Base-by-base conservation (phyloP, 2,888 invertebrate species). In the Carpatolechia fugitivella region DNA sequence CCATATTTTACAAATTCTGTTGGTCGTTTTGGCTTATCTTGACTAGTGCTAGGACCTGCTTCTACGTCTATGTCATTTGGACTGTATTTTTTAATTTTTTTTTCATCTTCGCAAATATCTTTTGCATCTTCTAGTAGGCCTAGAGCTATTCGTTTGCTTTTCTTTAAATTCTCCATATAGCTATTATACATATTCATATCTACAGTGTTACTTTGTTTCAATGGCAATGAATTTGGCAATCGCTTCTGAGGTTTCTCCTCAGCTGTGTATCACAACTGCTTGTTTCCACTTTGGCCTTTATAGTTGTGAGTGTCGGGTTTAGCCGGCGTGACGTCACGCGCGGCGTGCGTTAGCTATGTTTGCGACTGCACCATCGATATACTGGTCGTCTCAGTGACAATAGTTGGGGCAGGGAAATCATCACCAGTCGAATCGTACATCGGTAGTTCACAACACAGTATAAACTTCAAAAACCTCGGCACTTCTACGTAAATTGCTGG, bases 381-480 rank as follows among this genome's bases (percentile, higher is more conserved):
- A 70, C 93, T 94, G 53, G 93, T 94, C 56, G 94, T 94, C 79
- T 94, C 94, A 57, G 93, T 93, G 58, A 93, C 92, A 60, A 93
- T 92, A 0, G 92, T 90, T 0, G 92, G 89, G 7, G 92, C 93
- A 2, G 87, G 85, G 67, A 93, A 93, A 31, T 92, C 94, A 20
- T 94, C 93, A 68, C 93, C 83, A 3, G 94, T 94, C 3, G 91
- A 92, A 76, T 97, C 94, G 77, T 98, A 98, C 56, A 97, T 91
- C 0, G 97, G 97, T 71, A 94, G 97, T 79, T 98, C 98, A 74
- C 97, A 97, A 81, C 97, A 97, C 47, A 97, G 78, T 16, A 96
- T 91, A 73, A 93, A 95, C 80, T 97, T 97, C 49, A 98, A 81
- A 61, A 94, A 95, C 70, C 92, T 91, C 0, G 97, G 97, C 40